These are phyloP conservation scores for Dolichoris vasculosae DNA, from an alignment of 1,140 invertebrate genomes.

Conservation along the genomic window DNA sequence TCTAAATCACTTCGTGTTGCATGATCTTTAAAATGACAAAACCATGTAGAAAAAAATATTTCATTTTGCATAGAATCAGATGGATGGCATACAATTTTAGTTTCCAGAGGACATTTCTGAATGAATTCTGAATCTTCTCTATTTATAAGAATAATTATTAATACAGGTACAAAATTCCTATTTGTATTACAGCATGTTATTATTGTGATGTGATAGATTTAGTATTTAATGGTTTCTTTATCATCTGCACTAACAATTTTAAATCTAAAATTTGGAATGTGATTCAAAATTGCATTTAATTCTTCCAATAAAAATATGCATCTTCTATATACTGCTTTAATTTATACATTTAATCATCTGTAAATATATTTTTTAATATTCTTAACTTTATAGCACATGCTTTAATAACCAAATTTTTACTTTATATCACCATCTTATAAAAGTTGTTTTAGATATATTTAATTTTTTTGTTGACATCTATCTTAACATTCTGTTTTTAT, in stretches of 20 bases:
- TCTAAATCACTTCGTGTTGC: background rate
- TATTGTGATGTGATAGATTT: slow-evolving; percentile 14
- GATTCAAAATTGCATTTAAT: background rate
- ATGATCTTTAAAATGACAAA: slow-evolving; percentile 9
- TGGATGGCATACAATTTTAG: slow-evolving; percentile 11
- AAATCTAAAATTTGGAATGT: background rate
- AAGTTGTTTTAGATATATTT: background rate
- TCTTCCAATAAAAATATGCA: background rate
- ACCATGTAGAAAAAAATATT: slow-evolving; percentile 28
- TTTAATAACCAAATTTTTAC: slow-evolving; percentile 1
- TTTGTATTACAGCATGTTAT: slow-evolving; percentile 1
- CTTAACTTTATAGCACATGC: background rate
- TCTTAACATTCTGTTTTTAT: background rate
- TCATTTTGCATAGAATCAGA: background rate
- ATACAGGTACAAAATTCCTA: slow-evolving; percentile 4
- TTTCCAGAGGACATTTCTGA: background rate
- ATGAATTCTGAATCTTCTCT: slow-evolving; percentile 6
- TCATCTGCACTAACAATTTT: background rate
- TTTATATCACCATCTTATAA: background rate
- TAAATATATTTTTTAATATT: background rate
- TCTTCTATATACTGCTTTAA: background rate
- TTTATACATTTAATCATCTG: slow-evolving; percentile 2
- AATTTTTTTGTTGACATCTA: background rate
- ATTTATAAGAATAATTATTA: background rate
- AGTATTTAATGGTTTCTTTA: background rate